Base-by-base conservation (phyloP, 1,140 invertebrate genomes). In the Hyphantria cunea region DNA sequence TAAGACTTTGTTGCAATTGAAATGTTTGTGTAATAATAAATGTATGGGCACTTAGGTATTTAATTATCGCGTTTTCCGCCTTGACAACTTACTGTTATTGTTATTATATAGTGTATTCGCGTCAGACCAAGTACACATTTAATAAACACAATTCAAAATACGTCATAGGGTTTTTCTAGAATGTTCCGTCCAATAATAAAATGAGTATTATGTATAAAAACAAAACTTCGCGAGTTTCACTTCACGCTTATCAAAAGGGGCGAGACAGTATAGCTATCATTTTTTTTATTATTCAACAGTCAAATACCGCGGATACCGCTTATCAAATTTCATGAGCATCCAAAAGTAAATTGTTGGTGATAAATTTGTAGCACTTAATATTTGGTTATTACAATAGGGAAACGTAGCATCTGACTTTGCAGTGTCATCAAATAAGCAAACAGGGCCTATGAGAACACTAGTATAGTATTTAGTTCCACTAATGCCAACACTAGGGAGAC, bases 1-100 rank as follows among this genome's bases (percentile, higher is more conserved):
- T 44, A 5, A 25, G 51, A 49, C 45, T 49, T 25, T 39, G 15
- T 49, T 49, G 14, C 48, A 58, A 55, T 47, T 55, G n/a, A n/a
- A n/a, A n/a, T n/a, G 45, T 45, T 25, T 41, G 6, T 58, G 25
- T 25, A 14, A 11, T 45, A 55, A 55, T 10, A 55, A 58, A 60
- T 33, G 8, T 51, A 47, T 63, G 11, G 25, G 44, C 60, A 63
- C 60, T 41, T 54, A 62, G 41, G 59, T 60, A 51, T 13, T 6
- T 41, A 53, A 42, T 33, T 51, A 60, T 64, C 66, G 64, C 61
- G 55, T 64, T 68, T 64, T 64, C 60, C 60, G 66, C 60, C 55
- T 67, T 44, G 15, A 61, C 41, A 12, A 61, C 53, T 52, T 64
- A 65, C 53, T 41, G 59, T 53, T 25, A 33, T 60, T 51, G 37